Evolutionary conservation across 2,797 vertebrate genomes (phyloP), one percentile per base, ranked within the genome.

Genomic region (Mormyrus hasselquistii): DNA sequence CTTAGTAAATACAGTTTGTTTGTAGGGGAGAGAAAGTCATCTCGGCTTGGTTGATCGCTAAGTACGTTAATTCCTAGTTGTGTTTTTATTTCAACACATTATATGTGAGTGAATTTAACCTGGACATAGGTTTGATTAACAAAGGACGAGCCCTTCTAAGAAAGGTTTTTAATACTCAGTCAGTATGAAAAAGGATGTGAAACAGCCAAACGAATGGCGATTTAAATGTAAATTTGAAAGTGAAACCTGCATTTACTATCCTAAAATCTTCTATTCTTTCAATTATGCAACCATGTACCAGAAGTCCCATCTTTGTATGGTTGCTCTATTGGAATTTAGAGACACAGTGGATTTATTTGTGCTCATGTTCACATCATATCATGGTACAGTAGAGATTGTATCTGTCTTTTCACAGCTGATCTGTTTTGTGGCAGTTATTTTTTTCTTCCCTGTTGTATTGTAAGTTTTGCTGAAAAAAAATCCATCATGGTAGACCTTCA

Each of bases 1-100:
- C 59, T 82, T 84, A 59, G 57, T 7, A 83, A 83, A 83, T 12
- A 29, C 1, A 53, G 84, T 41, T 59, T 87, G 53, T 14, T 59
- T 87, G 53, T 14, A 57, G 16, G 50, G 16, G 16, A 53, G 14
- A 38, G 52, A 57, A 87, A n/a, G 16, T 29, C 50, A 59, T 41
- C 52, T 14, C 19, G 8, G 2, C 41, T 38, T 0, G 8, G 2
- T n/a, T 2, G 1, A 14, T 55, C 4, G 49, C 5, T 87, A 57
- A 34, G 25, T 90, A 90, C 88, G 85, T 89, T 89, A 90, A 69
- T 91, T 92, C 92, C 4, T 90, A 22, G 90, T 91, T 91, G 16
- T 91, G 49, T 69, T 76, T 86, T 50, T 41, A 89, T 85, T 88
- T 87, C 86, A 25, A 87, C 86, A 90, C 82, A 87, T 89, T 91